Evolutionary conservation across 2,797 vertebrate genomes (phyloP).

Genomic region (Trichosurus vulpecula): DNA sequence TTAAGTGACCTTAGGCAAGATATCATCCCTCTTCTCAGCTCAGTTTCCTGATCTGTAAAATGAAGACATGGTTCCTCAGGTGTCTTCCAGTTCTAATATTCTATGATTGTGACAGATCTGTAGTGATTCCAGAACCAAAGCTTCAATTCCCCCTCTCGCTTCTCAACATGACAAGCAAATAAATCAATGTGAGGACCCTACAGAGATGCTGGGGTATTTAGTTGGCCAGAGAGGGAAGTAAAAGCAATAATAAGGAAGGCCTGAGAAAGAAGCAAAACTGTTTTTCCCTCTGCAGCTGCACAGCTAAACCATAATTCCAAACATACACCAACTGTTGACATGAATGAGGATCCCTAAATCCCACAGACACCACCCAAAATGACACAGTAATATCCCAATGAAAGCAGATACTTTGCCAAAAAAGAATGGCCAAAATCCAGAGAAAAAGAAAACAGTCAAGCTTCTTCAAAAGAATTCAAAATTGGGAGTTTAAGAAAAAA

Average conservation of each 20-base stretch:
- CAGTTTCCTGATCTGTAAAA: background rate
- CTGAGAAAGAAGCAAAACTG: background rate
- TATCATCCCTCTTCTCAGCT: background rate
- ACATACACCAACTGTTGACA: background rate
- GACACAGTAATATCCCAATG: background rate
- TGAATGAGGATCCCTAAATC: background rate
- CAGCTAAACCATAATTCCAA: background rate
- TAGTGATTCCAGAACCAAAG: rapidly evolving
- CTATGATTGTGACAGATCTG: background rate
- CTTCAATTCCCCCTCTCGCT: background rate
- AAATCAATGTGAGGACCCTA: background rate
- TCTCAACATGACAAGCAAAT: background rate
- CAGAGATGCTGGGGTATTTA: background rate
- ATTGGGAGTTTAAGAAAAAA: background rate
- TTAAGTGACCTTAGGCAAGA: background rate
- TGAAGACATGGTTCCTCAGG: background rate
- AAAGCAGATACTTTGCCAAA: slow-evolving; percentile 5
- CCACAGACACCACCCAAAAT: background rate
- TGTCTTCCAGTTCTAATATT: background rate
- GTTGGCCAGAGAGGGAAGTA: background rate
- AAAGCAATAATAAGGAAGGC: background rate
- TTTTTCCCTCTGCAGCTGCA: background rate
- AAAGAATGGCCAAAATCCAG: background rate
- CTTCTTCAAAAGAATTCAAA: slow-evolving; percentile 36
- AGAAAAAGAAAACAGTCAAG: slow-evolving; percentile 15